Conservation (phyloP, 2,888 invertebrate genomes). For the Hartigia nigra region DNA sequence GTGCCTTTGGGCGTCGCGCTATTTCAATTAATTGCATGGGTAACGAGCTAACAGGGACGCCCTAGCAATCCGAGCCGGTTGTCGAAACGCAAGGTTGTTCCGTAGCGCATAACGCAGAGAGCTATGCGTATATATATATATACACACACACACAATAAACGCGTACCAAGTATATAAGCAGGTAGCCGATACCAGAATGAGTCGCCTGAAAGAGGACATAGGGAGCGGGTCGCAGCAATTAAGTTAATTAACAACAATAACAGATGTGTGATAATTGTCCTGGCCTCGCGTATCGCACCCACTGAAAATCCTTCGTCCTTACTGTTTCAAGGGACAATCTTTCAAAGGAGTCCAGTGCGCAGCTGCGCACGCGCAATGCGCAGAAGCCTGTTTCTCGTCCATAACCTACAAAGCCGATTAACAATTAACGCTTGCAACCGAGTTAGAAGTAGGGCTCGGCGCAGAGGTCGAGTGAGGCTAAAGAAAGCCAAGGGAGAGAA, state of each 20-base stretch:
- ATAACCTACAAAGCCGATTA: not conserved
- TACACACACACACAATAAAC: not conserved
- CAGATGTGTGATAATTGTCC: conserved; percentile 31
- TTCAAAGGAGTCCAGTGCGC: not conserved
- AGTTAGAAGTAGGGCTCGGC: not conserved
- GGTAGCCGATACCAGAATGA: not conserved
- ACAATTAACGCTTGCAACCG: not conserved
- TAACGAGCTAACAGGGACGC: not conserved
- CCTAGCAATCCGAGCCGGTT: not conserved
- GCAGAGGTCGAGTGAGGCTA: not conserved
- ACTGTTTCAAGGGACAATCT: not conserved
- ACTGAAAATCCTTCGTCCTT: not conserved
- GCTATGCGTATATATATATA: no score
- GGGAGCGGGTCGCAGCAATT: conserved; percentile 24
- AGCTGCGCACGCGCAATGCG: not conserved
- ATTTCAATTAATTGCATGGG: not conserved
- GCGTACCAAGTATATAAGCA: not conserved
- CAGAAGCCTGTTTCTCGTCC: not conserved
- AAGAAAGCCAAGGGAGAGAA: conserved; percentile 20
- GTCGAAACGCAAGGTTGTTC: not conserved
- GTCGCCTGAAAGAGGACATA: not conserved
- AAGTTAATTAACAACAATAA: conserved; percentile 41
- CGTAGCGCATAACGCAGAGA: not conserved
- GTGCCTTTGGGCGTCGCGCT: not conserved
- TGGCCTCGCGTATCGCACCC: not conserved